phyloP scores from a whole-genome alignment of 2,113 vertebrate species.

The Capra hircus region DNA sequence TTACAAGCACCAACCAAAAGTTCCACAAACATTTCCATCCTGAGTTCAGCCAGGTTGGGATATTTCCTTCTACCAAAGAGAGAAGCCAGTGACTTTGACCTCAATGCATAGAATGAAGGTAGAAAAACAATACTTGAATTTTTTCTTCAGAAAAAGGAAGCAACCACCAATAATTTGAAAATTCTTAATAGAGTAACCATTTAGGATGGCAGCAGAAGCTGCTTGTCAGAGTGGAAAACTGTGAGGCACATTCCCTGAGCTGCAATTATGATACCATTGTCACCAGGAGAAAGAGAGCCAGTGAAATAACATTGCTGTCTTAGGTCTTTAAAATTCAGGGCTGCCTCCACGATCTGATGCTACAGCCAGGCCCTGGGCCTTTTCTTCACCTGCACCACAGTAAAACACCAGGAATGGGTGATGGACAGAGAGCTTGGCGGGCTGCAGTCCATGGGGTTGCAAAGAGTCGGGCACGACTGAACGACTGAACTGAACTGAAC shows the following conservation, averaged over 20 bases:
- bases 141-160: constrained; percentile 3
- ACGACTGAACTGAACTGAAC: neutral
- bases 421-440: neutral
- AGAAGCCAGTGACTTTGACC: neutral
- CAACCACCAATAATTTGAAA: neutral
- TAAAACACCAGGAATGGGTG: neutral
- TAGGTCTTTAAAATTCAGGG: neutral
- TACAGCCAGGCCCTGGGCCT: neutral
- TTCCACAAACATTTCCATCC: neutral
- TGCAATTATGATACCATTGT: neutral
- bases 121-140: neutral
- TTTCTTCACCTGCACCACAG: neutral
- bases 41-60: neutral
- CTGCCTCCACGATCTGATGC: neutral
- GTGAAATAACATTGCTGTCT: neutral
- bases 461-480: neutral
- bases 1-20: neutral
- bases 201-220: neutral
- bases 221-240: neutral
- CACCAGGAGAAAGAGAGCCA: neutral
- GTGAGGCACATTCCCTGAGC: neutral
- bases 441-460: neutral
- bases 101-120: neutral
- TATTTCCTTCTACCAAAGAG: neutral
- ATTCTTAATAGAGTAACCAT: neutral